phyloP scores from a whole-genome alignment of 2,113 vertebrate genomes.

The Pelecanoides urinatrix region DNA sequence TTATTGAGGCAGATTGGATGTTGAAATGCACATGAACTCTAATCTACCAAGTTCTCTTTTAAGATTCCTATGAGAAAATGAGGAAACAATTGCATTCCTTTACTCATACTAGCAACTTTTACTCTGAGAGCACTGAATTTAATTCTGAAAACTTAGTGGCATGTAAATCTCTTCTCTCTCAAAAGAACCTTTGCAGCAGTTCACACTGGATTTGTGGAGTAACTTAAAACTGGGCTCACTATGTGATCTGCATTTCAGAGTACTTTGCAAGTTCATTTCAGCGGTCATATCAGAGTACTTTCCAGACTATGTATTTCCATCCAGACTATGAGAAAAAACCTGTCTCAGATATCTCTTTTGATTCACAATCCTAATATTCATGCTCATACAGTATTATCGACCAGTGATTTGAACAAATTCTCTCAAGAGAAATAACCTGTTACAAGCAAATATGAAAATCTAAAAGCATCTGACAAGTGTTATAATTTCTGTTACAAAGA shows the following conservation, averaged over 20 bases:
- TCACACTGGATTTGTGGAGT: slow-evolving; percentile 19
- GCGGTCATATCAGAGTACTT: not conserved
- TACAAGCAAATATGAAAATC: not conserved
- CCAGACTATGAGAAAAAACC: not conserved
- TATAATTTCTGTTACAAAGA: not conserved
- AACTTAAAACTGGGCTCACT: not conserved
- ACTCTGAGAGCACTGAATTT: not conserved
- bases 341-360: not conserved
- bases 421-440: not conserved
- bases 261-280: not conserved
- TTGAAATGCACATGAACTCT: not conserved
- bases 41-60: not conserved
- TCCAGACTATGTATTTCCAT: not conserved
- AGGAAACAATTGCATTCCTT: not conserved
- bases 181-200: not conserved
- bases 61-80: not conserved
- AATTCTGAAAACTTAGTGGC: not conserved
- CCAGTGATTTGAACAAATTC: not conserved
- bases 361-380: not conserved
- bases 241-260: not conserved
- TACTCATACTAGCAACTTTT: not conserved
- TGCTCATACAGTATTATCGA: not conserved
- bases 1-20: not conserved
- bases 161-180: not conserved
- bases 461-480: not conserved